Evolutionary conservation across 2,888 invertebrate genomes (phyloP), one percentile per base, ranked within the genome.

Genomic region (Sepioteuthis lessoniana): DNA sequence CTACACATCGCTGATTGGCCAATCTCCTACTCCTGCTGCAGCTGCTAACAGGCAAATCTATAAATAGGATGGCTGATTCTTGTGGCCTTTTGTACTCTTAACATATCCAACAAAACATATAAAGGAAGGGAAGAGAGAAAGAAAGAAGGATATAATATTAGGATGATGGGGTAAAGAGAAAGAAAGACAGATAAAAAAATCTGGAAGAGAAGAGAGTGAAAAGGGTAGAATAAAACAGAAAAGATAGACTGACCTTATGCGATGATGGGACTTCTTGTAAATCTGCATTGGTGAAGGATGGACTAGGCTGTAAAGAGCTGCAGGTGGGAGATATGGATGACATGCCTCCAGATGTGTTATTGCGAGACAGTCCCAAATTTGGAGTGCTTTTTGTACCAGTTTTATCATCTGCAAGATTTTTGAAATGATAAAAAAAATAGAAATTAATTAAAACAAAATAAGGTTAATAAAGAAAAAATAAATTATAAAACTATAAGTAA

Each of bases 351-450:
- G 95, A 94, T 31, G 93, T 37, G 47, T 91, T 93, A 90, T 94
- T 93, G 38, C 94, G 94, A 21, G 90, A 90, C 91, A 94, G 46
- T 93, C 90, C 92, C 92, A 95, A 94, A 95, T 96, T 96, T 55
- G 96, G 96, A 60, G 96, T 96, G 91, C 96, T 96, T 94, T 96
- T 96, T 46, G 96, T 96, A 42, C 95, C 95, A 91, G 94, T 94
- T 90, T 95, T 93, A 76, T 92, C 90, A 76, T 94, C 91, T 91
- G 37, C 13, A 93, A 93, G 31, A 47, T 42, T 42, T 42, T 5
- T 5, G 31, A 42, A 35, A 38, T 19, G 38, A 91, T 38, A 90
- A 8, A 28, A 90, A 3, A 50, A 16, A 19, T 19, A 50, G 16
- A 21, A 25, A 60, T 60, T 28, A 60, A 60, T 31, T 60, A 21